Base-by-base conservation (phyloP, 2,113 vertebrate genomes). In the Anguilla rostrata region DNA sequence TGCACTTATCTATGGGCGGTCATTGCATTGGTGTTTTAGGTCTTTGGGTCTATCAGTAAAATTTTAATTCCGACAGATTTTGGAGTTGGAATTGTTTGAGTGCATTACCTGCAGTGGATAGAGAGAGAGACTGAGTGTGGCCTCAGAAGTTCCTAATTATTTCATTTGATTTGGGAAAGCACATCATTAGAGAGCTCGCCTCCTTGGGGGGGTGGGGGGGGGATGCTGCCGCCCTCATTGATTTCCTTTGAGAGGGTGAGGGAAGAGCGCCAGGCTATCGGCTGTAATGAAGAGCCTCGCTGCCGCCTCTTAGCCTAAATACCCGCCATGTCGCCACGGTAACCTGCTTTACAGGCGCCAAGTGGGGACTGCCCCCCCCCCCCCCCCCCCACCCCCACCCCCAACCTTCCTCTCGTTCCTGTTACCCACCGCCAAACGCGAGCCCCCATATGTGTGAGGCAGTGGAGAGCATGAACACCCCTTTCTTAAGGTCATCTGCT, bases 141-240 rank as follows among this genome's bases (percentile, higher is more conserved):
- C 71, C 71, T 75, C 22, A 34, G 71, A n/a, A 75, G n/a, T 14
- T n/a, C 71, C 71, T 75, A n/a, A 75, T 75, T 75, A 75, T 75
- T 75, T 75, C n/a, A 75, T 75, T 75, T 34, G 26, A 34, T 75
- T 75, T n/a, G 12, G 71, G 71, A 75, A 34, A 34, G 71, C 12
- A 14, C n/a, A 11, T 75, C n/a, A 34, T 75, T 75, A 75, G 26
- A n/a, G 18, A 11, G 2, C n/a, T n/a, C 12, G 9, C 7, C 71
- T 75, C 71, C 71, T 75, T 34, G 9, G 71, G 34, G 26, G n/a
- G 5, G 12, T 2, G 34, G n/a, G 5, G 12, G n/a, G 34, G 34
- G 34, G 5, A 11, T 5, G 11, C 26, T 75, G 5, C 3, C 34
- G 26, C n/a, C 71, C 71, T 34, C 26, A 75, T 75, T 75, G 71